phyloP scores from a whole-genome alignment of 2,113 vertebrate genomes.

The Rhinichthys klamathensis region DNA sequence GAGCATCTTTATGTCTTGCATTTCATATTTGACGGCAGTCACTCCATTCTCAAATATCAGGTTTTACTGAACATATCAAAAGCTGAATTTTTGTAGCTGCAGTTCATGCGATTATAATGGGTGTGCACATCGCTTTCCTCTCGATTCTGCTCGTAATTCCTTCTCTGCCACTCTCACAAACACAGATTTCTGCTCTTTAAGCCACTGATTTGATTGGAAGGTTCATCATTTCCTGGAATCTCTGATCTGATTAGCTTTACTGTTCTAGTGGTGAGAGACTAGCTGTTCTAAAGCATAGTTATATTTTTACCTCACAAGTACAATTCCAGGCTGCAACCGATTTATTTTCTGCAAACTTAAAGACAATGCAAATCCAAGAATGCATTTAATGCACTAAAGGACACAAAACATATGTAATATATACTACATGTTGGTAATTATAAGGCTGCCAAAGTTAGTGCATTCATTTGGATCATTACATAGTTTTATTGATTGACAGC shows the following conservation, averaged over 20 bases:
- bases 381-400: background rate
- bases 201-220: background rate
- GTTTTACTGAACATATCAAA: background rate
- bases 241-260: slow-evolving; percentile 8
- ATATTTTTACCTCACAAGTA: background rate
- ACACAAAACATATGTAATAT: background rate
- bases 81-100: background rate
- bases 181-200: background rate
- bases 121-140: slow-evolving; percentile 17
- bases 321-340: background rate
- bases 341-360: too few species aligned
- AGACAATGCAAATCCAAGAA: background rate
- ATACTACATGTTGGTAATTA: background rate
- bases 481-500: background rate
- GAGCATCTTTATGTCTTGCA: background rate
- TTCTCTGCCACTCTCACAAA: background rate
- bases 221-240: background rate
- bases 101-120: background rate
- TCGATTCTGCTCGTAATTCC: background rate
- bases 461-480: background rate
- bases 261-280: background rate
- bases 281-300: background rate
- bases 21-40: background rate
- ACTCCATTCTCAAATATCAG: background rate
- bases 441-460: background rate